Evolutionary conservation across 2,113 vertebrate species (phyloP).

Genomic region (Ornithorhynchus anatinus): DNA sequence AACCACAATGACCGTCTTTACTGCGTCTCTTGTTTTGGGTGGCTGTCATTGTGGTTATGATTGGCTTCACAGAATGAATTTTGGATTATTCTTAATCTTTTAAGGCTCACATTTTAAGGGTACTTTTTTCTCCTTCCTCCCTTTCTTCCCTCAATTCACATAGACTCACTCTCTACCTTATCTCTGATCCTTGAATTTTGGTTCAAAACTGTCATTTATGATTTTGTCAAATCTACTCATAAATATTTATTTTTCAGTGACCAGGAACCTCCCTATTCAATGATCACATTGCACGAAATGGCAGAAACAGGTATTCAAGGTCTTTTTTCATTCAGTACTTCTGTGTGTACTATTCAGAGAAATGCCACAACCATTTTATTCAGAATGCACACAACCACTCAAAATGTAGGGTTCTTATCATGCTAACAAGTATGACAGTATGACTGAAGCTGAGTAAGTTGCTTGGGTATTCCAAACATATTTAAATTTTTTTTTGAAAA

Average conservation of each 20-base stretch:
- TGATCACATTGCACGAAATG: conserved; percentile 99
- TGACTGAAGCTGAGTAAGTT: too few species aligned
- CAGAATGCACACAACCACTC: neutral
- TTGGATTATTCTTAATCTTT: neutral
- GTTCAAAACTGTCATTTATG: conserved; percentile 30
- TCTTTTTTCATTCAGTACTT: conserved; percentile 39
- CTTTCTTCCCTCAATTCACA: conserved; percentile 5
- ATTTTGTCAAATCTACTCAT: conserved; percentile 54
- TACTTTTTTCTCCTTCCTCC: neutral
- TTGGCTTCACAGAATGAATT: neutral
- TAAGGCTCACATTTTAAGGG: neutral
- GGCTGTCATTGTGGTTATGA: neutral
- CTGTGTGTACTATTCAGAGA: conserved; percentile 13
- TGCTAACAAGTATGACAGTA: too few species aligned
- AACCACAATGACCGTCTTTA: neutral
- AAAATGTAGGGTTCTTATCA: too few species aligned
- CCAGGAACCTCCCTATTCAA: conserved; percentile 98
- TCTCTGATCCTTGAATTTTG: neutral
- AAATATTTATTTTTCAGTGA: conserved; percentile 85
- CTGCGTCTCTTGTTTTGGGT: neutral
- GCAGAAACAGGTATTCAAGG: conserved; percentile 92
- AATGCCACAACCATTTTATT: neutral
- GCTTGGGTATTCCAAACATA: neutral
- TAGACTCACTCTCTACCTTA: neutral
- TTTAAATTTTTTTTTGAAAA: too few species aligned